A percentile compares a stretch with the other conserved stretches of the same genome.
These are phyloP conservation scores for Geophilus truncorum DNA, from an alignment of 2,888 invertebrate species.

Conservation along the genomic window DNA sequence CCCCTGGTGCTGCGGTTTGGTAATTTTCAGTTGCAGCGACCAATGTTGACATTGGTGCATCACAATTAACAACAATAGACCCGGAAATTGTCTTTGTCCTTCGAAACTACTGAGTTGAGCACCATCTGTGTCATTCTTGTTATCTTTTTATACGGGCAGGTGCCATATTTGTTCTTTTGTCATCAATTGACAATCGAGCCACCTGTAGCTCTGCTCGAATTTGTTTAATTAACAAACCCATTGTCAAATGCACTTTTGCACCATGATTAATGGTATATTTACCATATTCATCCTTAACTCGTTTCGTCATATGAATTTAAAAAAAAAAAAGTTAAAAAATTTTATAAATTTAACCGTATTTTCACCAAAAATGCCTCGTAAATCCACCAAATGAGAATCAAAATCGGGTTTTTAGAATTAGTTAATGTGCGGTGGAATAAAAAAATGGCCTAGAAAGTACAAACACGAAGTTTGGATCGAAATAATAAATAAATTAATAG, in stretches of 20 bases:
- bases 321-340: no score
- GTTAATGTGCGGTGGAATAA: no score
- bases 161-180: slow-evolving; percentile 25
- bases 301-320: no score
- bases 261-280: slow-evolving; percentile 10
- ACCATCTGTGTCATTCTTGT: slow-evolving; percentile 27
- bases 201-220: slow-evolving; percentile 25
- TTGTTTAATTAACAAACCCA: slow-evolving; percentile 20
- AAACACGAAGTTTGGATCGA: no score
- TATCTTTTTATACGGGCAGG: slow-evolving; percentile 27
- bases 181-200: slow-evolving; percentile 25
- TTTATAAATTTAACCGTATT: no score
- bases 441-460: no score
- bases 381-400: no score
- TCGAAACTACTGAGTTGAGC: slow-evolving; percentile 1
- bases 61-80: slow-evolving; percentile 18
- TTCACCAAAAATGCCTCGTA: no score
- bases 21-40: not conserved
- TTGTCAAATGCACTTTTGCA: not conserved
- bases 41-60: not conserved
- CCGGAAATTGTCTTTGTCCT: slow-evolving; percentile 24
- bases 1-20: not conserved
- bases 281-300: no score
- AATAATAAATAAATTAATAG: no score
- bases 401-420: no score